phyloP scores from a whole-genome alignment of 1,140 invertebrate genomes.

The Phocides pigmalion region DNA sequence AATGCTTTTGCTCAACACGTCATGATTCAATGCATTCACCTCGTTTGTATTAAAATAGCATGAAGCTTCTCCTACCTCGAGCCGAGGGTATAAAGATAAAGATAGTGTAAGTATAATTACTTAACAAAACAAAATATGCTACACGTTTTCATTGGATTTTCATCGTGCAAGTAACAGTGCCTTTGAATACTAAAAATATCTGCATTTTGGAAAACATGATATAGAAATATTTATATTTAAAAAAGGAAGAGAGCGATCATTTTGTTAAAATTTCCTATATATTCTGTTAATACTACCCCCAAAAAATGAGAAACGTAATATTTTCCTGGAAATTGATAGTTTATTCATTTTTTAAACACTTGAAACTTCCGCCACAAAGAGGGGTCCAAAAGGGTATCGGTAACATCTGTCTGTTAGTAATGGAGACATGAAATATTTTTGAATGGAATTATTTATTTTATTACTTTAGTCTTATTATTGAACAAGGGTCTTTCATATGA shows the following conservation, averaged over 20 bases:
- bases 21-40: constrained; percentile 42
- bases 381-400: neutral
- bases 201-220: neutral
- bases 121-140: neutral
- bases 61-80: constrained; percentile 3
- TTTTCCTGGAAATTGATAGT: neutral
- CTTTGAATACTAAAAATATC: neutral
- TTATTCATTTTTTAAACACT: constrained; percentile 1
- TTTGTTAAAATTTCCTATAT: neutral
- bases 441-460: neutral
- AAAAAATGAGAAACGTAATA: neutral
- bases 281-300: neutral
- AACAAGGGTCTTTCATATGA: too few relatives aligned
- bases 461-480: too few relatives aligned
- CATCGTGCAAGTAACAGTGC: neutral
- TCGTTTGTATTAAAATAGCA: constrained; percentile 19
- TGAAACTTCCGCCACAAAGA: constrained; percentile 1
- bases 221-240: too few relatives aligned
- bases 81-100: neutral
- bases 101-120: too few relatives aligned
- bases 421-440: constrained; percentile 6
- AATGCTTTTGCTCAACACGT: constrained; percentile 42
- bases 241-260: neutral
- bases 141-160: neutral
- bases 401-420: constrained; percentile 11